Percentiles rank a stretch among this genome's conserved stretches.
phyloP scores from a whole-genome alignment of 2,888 invertebrate genomes.

The Macaria notata region DNA sequence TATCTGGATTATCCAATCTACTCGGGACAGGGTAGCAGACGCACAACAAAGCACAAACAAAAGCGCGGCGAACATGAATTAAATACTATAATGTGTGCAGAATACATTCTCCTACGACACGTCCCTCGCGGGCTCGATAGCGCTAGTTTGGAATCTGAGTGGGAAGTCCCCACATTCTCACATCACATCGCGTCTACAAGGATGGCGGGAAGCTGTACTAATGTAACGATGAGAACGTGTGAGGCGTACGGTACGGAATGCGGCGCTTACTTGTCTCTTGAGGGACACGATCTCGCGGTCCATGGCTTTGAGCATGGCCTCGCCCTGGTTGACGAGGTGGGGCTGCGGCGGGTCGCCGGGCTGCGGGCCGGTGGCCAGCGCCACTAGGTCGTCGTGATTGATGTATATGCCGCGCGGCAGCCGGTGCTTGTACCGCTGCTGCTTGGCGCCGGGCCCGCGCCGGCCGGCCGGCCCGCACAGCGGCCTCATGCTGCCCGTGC shows the following conservation, averaged over 20 bases:
- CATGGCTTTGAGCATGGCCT: slow-evolving; percentile 94
- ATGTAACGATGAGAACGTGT: slow-evolving; percentile 67
- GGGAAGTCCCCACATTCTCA: slow-evolving; percentile 62
- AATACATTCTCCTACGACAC: slow-evolving; percentile 63
- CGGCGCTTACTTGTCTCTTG: slow-evolving; percentile 96
- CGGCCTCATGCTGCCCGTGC: slow-evolving; percentile 90
- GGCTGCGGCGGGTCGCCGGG: slow-evolving; percentile 80
- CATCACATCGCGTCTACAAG: slow-evolving; percentile 47
- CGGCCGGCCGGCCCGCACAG: slow-evolving; percentile 87
- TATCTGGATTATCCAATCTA: slow-evolving; percentile 79
- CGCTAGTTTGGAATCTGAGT: slow-evolving; percentile 41
- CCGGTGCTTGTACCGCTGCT: slow-evolving; percentile 87
- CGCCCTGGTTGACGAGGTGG: slow-evolving; percentile 84
- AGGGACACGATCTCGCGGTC: slow-evolving; percentile 96
- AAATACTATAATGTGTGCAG: slow-evolving; percentile 70
- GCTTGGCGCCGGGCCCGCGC: slow-evolving; percentile 78
- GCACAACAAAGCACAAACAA: slow-evolving; percentile 45
- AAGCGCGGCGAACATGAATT: slow-evolving; percentile 41
- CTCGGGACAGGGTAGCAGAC: slow-evolving; percentile 43
- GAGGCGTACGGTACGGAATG: slow-evolving; percentile 43
- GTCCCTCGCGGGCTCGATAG: slow-evolving; percentile 43
- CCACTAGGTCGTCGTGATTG: slow-evolving; percentile 97
- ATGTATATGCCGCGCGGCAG: slow-evolving; percentile 98
- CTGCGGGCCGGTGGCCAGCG: slow-evolving; percentile 91
- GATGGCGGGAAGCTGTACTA: neutral